Evolutionary conservation across 2,113 vertebrate genomes (phyloP).

Genomic region (Hiodon tergisus): DNA sequence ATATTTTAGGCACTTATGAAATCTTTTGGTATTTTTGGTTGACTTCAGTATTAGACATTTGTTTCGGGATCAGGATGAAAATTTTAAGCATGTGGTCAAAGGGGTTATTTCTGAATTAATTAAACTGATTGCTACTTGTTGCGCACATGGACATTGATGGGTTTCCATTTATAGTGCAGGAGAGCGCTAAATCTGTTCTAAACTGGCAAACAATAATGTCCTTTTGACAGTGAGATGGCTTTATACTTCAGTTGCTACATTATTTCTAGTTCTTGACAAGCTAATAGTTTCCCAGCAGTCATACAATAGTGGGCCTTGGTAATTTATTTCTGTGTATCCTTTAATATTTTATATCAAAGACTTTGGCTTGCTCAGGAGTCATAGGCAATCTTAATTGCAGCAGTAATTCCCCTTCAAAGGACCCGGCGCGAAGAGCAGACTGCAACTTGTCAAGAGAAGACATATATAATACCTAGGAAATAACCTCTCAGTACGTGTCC

Average conservation of each 20-base stretch:
- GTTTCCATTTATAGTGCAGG: not conserved
- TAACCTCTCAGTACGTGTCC: not conserved
- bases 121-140: too few species aligned
- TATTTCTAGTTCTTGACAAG: slow-evolving; percentile 2
- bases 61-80: too few species aligned
- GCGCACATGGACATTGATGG: too few species aligned
- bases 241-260: not conserved
- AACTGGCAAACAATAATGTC: not conserved
- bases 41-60: too few species aligned
- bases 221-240: not conserved
- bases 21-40: too few species aligned
- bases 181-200: slow-evolving; percentile 1
- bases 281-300: not conserved
- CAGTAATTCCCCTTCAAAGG: slow-evolving; percentile 1
- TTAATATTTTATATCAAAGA: not conserved
- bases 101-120: too few species aligned
- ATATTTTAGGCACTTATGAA: too few species aligned
- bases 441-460: not conserved
- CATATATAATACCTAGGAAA: not conserved
- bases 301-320: not conserved
- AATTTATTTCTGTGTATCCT: not conserved
- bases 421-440: not conserved
- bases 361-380: not conserved
- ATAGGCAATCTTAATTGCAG: slow-evolving; percentile 8
- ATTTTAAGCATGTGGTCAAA: too few species aligned